These are phyloP conservation scores for Crossaster papposus DNA, from an alignment of 53 echinoderm and acorn worm species.

Conservation along the genomic window DNA sequence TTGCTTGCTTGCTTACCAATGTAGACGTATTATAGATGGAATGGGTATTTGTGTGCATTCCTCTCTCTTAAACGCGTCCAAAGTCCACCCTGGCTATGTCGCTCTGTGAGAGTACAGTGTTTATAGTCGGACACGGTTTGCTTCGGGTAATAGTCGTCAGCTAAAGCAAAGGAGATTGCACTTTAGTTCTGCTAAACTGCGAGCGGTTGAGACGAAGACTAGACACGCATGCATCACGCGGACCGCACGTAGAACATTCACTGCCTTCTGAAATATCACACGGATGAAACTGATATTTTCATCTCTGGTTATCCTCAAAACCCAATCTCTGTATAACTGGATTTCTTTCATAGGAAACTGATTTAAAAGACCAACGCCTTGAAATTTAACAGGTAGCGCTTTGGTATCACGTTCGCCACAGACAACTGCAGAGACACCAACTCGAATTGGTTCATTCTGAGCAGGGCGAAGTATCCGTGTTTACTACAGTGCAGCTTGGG, in stretches of 20 bases:
- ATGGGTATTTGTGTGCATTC: constrained; percentile 36
- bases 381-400: not conserved
- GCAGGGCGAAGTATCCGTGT: too few species aligned
- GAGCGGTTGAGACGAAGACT: not conserved
- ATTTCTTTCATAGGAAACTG: too few species aligned
- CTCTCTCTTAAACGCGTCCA: constrained; percentile 54
- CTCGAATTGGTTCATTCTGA: not conserved
- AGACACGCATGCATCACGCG: not conserved
- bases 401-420: not conserved
- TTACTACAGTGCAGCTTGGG: not conserved
- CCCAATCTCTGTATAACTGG: too few species aligned
- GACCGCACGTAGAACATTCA: not conserved
- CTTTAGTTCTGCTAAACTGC: constrained; percentile 19
- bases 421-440: not conserved
- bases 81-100: constrained; percentile 34
- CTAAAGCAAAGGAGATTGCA: constrained; percentile 45
- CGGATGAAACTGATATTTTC: not conserved
- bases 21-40: constrained; percentile 47
- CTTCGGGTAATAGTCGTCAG: constrained; percentile 7
- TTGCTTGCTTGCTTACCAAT: constrained; percentile 3
- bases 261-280: constrained; percentile 16
- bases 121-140: constrained; percentile 38
- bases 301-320: too few species aligned
- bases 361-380: not conserved
- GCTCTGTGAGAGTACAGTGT: constrained; percentile 47